Percentiles rank a stretch among this genome's conserved stretches.
These are phyloP conservation scores for Oncorhynchus clarkii DNA, from an alignment of 2,113 vertebrate species.

Conservation along the genomic window DNA sequence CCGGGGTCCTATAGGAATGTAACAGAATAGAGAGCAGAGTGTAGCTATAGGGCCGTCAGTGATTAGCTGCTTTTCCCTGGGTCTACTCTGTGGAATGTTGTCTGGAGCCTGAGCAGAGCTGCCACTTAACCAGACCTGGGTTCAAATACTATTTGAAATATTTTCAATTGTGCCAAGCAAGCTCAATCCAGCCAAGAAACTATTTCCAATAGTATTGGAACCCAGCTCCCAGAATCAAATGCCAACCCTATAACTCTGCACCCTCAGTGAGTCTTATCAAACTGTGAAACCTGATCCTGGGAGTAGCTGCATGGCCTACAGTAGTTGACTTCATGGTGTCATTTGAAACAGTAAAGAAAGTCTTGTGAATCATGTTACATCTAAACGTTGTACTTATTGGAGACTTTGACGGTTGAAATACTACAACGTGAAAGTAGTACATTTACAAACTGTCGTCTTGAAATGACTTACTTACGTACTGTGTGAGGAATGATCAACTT, in stretches of 20 bases:
- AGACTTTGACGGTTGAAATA: neutral
- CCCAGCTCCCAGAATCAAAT: too few species aligned
- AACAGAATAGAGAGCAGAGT: conserved; percentile 14
- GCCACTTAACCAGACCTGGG: conserved; percentile 3
- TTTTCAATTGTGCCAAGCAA: conserved; percentile 42
- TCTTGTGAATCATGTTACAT: neutral
- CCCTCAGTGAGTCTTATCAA: conserved; percentile 53
- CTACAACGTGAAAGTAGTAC: neutral
- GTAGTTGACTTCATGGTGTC: conserved; percentile 45
- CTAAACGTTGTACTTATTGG: neutral
- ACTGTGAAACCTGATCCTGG: conserved; percentile 55
- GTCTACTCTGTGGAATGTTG: conserved; percentile 58
- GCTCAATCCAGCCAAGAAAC: neutral
- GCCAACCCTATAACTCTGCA: conserved; percentile 53
- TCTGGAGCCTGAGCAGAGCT: conserved; percentile 40
- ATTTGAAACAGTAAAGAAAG: conserved; percentile 37
- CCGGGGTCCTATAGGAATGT: conserved; percentile 13
- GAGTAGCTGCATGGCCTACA: conserved; percentile 44
- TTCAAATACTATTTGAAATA: too few species aligned
- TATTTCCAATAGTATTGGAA: too few species aligned
- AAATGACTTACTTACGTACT: too few species aligned
- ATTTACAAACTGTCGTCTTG: neutral
- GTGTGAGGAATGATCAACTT: too few species aligned
- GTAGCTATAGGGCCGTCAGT: conserved; percentile 43
- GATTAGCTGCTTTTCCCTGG: conserved; percentile 39